Base-by-base conservation (phyloP, 2,888 invertebrate genomes). In the Antheraea yamamai region DNA sequence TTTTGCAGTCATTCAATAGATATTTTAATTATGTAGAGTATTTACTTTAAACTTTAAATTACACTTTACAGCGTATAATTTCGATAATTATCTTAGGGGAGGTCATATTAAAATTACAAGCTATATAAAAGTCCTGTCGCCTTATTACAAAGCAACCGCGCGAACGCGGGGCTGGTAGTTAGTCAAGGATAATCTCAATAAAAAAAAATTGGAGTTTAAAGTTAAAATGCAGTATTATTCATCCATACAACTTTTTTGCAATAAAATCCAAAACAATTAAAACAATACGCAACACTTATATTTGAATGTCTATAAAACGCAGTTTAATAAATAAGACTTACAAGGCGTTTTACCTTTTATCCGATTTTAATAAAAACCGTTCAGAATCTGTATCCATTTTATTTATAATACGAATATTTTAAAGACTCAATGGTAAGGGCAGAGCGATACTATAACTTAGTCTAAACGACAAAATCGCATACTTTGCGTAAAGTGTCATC, bases 321-420 rank as follows among this genome's bases (percentile, higher is more conserved):
- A 12, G 39, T 4, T 70, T 39, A 70, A 70, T 70, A 70, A 70
- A 70, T 70, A 70, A 70, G 39, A 39, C 7, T 70, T 70, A 70
- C 18, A 70, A 39, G 14, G 20, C 39, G 18, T 68, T 47, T 70
- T 70, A 35, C 68, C 68, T 68, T 35, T 35, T n/a, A 39, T 70
- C 39, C 39, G 39, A 70, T 70, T 70, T n/a, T 70, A 70, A 39
- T n/a, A 70, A 70, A 70, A 70, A 66, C 4, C 6, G 30, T 66
- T 66, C 64, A 66, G 26, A 70, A 70, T 39, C 39, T 18, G 20
- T 70, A 39, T n/a, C 20, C n/a, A n/a, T 39, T 70, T 70, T 39
- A 70, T 70, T 70, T 70, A 70, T 70, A 70, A 39, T 39, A n/a
- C n/a, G 18, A 70, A 70, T 70, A 70, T 70, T 70, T 70, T 70